These are phyloP conservation scores for Emmelina monodactyla DNA, from an alignment of 2,888 invertebrate species.

Conservation along the genomic window DNA sequence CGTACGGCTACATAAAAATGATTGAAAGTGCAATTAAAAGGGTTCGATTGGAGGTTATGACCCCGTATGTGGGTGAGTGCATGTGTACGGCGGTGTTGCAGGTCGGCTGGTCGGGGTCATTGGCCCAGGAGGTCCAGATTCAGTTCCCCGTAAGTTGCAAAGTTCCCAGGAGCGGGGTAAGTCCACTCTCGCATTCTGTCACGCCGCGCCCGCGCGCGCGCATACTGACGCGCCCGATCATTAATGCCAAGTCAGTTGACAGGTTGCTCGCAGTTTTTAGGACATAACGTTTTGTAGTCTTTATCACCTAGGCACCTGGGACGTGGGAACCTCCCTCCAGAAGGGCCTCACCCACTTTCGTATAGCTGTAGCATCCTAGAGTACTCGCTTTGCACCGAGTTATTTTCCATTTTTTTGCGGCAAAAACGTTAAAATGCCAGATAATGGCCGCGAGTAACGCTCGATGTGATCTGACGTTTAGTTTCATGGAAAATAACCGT, in stretches of 20 bases:
- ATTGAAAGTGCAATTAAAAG: too few relatives aligned
- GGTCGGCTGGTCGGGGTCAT: slow-evolving; percentile 50
- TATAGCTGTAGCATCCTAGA: too few relatives aligned
- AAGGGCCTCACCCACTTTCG: too few relatives aligned
- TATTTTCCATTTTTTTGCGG: too few relatives aligned
- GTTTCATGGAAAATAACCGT: slow-evolving; percentile 55
- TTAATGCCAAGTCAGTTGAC: slow-evolving; percentile 48
- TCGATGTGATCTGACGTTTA: slow-evolving; percentile 46
- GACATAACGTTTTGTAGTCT: slow-evolving; percentile 33
- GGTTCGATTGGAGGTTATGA: slow-evolving; percentile 30
- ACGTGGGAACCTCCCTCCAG: too few relatives aligned
- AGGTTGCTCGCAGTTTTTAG: slow-evolving; percentile 32
- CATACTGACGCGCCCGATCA: slow-evolving; percentile 53
- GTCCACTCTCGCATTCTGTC: slow-evolving; percentile 61
- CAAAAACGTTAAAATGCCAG: too few relatives aligned
- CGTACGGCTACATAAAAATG: too few relatives aligned
- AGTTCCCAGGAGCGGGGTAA: slow-evolving; percentile 53
- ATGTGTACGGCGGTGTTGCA: slow-evolving; percentile 47
- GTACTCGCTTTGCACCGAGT: too few relatives aligned
- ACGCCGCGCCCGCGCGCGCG: slow-evolving; percentile 49
- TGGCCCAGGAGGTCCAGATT: slow-evolving; percentile 57
- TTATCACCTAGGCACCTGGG: slow-evolving; percentile 26
- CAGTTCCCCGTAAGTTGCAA: slow-evolving; percentile 61
- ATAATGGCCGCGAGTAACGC: slow-evolving; percentile 19
- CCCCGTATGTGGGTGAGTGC: slow-evolving; percentile 42